phyloP scores from a whole-genome alignment of 2,113 vertebrate genomes.

The Nibea coibor region DNA sequence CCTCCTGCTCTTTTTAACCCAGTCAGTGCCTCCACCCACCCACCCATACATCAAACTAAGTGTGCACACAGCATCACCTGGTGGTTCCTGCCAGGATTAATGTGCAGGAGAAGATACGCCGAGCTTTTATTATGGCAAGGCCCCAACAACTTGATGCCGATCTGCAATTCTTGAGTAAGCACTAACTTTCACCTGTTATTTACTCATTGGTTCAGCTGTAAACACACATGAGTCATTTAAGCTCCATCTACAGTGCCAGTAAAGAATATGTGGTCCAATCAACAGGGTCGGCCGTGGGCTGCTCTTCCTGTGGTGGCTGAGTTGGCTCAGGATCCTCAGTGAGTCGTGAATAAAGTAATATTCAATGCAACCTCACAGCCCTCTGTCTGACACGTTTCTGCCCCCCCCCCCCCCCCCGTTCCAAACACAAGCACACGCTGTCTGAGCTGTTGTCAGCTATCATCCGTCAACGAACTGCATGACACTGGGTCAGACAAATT shows the following conservation, averaged over 20 bases:
- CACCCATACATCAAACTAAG: slow-evolving; percentile 13
- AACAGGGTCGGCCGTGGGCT: not conserved
- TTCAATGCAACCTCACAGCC: slow-evolving; percentile 20
- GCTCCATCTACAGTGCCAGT: not conserved
- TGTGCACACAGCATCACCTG: not conserved
- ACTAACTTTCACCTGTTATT: not conserved
- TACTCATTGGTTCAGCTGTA: not conserved
- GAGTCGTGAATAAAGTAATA: slow-evolving; percentile 9
- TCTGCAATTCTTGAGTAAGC: not conserved
- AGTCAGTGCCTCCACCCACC: not conserved
- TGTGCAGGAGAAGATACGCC: not conserved
- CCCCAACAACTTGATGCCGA: not conserved
- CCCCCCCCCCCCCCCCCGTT: not conserved
- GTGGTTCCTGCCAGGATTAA: not conserved
- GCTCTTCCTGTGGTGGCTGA: not conserved
- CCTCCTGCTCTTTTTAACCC: not conserved
- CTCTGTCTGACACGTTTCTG: slow-evolving; percentile 14
- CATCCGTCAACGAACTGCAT: slow-evolving; percentile 28
- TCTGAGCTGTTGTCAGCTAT: slow-evolving; percentile 40
- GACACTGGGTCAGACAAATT: slow-evolving; percentile 20
- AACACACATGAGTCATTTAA: slow-evolving; percentile 15
- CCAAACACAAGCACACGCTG: not conserved
- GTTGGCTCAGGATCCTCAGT: not conserved
- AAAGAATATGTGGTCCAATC: not conserved
- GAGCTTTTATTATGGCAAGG: not conserved